Evolutionary conservation across 92 coral and sea anemone species (phyloP).

Genomic region (Scolanthus callimorphus): DNA sequence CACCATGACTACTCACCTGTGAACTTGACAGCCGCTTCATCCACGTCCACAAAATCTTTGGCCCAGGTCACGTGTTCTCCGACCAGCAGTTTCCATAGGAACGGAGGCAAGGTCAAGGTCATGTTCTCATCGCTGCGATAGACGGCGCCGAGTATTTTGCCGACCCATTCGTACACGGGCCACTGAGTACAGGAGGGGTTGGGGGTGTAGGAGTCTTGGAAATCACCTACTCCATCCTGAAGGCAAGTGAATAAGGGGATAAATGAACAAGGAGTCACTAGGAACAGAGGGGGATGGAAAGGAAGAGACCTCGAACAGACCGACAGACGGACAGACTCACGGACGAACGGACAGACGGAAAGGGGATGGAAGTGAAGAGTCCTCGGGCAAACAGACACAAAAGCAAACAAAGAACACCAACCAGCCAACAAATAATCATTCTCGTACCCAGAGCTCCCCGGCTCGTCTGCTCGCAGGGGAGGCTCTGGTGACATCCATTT

Average conservation of each 20-base stretch:
- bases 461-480: too few relatives aligned
- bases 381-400: neutral
- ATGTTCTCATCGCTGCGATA: constrained; percentile 97
- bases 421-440: too few relatives aligned
- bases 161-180: constrained; percentile 70
- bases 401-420: neutral
- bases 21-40: constrained; percentile 76
- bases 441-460: too few relatives aligned
- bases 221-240: constrained; percentile 84
- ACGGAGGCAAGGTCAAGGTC: constrained; percentile 85
- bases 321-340: neutral
- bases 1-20: constrained; percentile 60
- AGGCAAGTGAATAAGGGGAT: neutral
- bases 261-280: too few relatives aligned
- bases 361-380: neutral
- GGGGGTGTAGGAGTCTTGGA: constrained; percentile 84
- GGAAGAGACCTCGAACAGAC: too few relatives aligned
- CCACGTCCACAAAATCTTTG: constrained; percentile 77
- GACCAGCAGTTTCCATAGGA: constrained; percentile 91
- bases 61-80: constrained; percentile 99
- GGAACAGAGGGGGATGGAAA: too few relatives aligned
- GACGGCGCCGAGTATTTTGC: constrained; percentile 87
- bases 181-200: constrained; percentile 73
- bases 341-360: neutral
- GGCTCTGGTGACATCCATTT: too few relatives aligned